Evolutionary conservation across 2,888 invertebrate genomes (phyloP), one percentile per base, ranked within the genome.

Genomic region (Parapristionchus giblindavisi): DNA sequence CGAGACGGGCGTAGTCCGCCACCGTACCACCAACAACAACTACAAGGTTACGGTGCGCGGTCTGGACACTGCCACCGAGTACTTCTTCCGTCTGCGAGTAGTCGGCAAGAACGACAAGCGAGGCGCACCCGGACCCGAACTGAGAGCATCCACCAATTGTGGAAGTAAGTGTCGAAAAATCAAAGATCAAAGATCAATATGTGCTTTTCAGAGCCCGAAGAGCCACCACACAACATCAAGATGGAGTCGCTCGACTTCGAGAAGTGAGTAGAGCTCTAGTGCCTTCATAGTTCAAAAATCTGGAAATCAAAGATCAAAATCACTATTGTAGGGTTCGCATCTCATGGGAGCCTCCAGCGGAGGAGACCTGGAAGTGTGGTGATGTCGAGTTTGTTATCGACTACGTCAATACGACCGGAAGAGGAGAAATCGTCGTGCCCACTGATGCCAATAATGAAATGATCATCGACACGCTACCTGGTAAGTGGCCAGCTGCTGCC

Each of bases 81-180:
- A 88, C 81, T 88, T 87, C 84, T 88, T 88, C 85, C 84, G 88
- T 56, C 79, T 88, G 29, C 80, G 82, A 17, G 87, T 88, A n/a
- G 87, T 85, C 38, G 85, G 85, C 72, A 86, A 85, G 78, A 84
- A 84, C 66, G 88, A 87, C 66, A 87, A 88, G 79, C 75, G 84
- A 38, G 88, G 88, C 29, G 80, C 79, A 2, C 85, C 88, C 6
- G 86, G 88, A 43, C 88, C 88, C 27, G 87, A 86, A 77, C 81
- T 83, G 54, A 83, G 85, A 66, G 88, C 85, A 3, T 80, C 80
- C 43, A 88, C 88, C 24, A 81, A 81, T 32, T 88, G 88, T 56
- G 88, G 88, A 81, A 83, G 85, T 85, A 38, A 75, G 81, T 75
- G 56, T 8, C 6, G 4, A 54, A 2, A 34, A 36, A 6, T 32